phyloP scores from a whole-genome alignment of 2,888 invertebrate genomes.

The Idaea straminata region DNA sequence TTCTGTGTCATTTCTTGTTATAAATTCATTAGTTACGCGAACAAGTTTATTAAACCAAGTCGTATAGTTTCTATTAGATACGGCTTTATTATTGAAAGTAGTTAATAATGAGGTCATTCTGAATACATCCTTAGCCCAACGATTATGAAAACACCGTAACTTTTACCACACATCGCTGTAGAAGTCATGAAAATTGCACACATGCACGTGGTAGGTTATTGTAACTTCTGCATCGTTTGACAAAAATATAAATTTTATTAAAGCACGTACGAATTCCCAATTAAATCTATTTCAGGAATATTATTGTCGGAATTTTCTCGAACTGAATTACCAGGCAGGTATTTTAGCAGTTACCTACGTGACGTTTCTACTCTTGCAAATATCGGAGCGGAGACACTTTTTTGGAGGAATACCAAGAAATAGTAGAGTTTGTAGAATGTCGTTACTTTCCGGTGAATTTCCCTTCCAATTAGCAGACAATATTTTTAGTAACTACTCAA shows the following conservation, averaged over 20 bases:
- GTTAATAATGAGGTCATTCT: neutral
- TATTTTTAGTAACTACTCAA: constrained; percentile 3
- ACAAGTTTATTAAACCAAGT: neutral
- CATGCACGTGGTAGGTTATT: neutral
- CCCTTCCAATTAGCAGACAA: constrained; percentile 9
- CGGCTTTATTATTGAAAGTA: neutral
- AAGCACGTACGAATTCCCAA: neutral
- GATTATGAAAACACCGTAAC: neutral
- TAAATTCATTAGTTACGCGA: constrained; percentile 3
- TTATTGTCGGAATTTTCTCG: neutral
- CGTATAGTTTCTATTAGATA: constrained; percentile 1
- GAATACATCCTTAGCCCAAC: neutral
- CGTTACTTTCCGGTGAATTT: constrained; percentile 6
- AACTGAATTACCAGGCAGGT: neutral
- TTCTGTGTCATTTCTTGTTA: constrained; percentile 1
- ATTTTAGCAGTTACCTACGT: neutral
- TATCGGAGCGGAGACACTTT: constrained; percentile 7
- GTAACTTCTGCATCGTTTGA: neutral
- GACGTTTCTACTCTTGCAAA: neutral
- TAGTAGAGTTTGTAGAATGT: constrained; percentile 13
- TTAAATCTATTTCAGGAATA: neutral
- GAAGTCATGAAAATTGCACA: neutral
- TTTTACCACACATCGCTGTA: neutral
- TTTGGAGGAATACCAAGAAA: constrained; percentile 22
- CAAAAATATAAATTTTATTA: neutral